Evolutionary conservation across 2,888 invertebrate genomes (phyloP).

Genomic region (Cheilosia variabilis): DNA sequence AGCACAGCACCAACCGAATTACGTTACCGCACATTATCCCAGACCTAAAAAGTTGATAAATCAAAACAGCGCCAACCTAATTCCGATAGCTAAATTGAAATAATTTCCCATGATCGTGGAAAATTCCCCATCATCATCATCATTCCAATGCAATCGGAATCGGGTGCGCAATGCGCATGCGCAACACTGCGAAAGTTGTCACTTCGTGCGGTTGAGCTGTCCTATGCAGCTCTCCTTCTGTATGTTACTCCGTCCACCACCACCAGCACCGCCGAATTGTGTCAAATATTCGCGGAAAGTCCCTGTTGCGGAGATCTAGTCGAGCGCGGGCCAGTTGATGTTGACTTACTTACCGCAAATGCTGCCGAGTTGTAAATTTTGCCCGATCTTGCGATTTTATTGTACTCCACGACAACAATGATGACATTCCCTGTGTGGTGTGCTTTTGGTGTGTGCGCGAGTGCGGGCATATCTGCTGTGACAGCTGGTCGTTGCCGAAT

Average conservation of each 20-base stretch:
- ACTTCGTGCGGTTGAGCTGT: constrained; percentile 44
- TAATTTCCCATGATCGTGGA: constrained; percentile 45
- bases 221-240: constrained; percentile 24
- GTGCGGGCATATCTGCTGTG: constrained; percentile 32
- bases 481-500: constrained; percentile 32
- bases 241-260: neutral
- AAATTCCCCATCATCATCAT: constrained; percentile 23
- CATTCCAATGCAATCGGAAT: constrained; percentile 19
- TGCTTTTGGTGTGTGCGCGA: constrained; percentile 3
- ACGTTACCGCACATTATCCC: constrained; percentile 24
- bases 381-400: constrained; percentile 20
- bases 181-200: constrained; percentile 48
- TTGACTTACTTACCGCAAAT: constrained; percentile 54
- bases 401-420: constrained; percentile 5
- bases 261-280: constrained; percentile 23
- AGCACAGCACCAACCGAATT: constrained; percentile 20
- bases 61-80: constrained; percentile 33
- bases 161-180: neutral
- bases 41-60: constrained; percentile 3
- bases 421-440: constrained; percentile 40
- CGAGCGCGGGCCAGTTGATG: constrained; percentile 21
- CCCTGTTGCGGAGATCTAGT: constrained; percentile 25
- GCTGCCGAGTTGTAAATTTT: constrained; percentile 47
- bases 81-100: constrained; percentile 38
- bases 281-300: constrained; percentile 51